phyloP scores from a whole-genome alignment of 1,140 invertebrate genomes.

The Saccostrea glomerata region DNA sequence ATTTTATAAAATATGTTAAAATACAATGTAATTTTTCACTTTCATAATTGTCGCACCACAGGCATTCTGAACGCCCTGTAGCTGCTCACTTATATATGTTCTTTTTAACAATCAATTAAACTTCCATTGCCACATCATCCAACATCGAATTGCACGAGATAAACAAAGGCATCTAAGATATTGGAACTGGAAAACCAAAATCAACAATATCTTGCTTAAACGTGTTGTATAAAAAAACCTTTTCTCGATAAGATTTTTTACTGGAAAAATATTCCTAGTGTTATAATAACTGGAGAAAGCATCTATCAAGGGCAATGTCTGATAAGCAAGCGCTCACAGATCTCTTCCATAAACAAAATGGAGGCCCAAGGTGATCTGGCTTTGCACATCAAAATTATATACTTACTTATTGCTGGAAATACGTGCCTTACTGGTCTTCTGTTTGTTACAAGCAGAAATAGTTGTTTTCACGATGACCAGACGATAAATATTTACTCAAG shows the following conservation, averaged over 20 bases:
- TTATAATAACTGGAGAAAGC: constrained; percentile 32
- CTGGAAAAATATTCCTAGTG: neutral
- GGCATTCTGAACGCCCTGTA: too few relatives aligned
- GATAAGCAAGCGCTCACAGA: neutral
- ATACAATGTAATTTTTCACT: too few relatives aligned
- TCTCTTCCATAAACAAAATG: constrained; percentile 24
- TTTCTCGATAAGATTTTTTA: constrained; percentile 3
- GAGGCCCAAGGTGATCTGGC: neutral
- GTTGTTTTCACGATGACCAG: neutral
- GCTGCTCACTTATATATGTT: too few relatives aligned
- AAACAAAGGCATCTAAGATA: neutral
- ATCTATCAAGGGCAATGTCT: neutral
- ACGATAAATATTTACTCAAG: constrained; percentile 32
- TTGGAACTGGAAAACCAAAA: neutral
- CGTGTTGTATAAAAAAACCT: neutral
- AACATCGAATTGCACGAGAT: neutral
- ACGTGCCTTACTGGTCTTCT: neutral
- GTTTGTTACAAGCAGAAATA: constrained; percentile 1
- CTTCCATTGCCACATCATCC: neutral
- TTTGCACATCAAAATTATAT: constrained; percentile 24
- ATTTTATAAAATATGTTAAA: too few relatives aligned
- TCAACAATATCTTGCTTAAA: neutral
- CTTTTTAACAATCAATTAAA: neutral
- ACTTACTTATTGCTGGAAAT: constrained; percentile 3
- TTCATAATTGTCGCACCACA: too few relatives aligned